Evolutionary conservation across 2,888 invertebrate species (phyloP).

Genomic region (Heteromurus nitidus): DNA sequence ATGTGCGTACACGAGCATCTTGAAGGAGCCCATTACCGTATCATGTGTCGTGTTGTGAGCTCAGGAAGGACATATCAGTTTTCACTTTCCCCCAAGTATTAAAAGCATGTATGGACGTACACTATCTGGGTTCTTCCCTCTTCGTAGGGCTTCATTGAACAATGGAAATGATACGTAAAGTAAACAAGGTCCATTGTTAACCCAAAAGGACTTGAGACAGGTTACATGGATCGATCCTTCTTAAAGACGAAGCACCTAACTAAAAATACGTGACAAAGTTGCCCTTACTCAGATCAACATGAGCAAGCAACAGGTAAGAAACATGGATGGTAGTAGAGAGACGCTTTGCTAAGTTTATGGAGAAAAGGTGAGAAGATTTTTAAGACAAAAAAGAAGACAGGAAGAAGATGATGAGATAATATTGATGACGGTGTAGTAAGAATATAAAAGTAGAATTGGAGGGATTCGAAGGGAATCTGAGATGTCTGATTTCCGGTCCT

Average conservation of each 20-base stretch:
- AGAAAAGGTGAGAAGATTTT: too few relatives aligned
- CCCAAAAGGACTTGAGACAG: too few relatives aligned
- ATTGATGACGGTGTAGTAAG: background rate
- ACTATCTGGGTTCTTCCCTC: too few relatives aligned
- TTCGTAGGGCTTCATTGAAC: background rate
- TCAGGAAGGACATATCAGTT: slow-evolving; percentile 42
- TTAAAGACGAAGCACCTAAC: background rate
- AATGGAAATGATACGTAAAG: slow-evolving; percentile 20
- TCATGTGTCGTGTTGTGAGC: slow-evolving; percentile 22
- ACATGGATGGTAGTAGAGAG: too few relatives aligned
- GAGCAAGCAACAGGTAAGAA: too few relatives aligned
- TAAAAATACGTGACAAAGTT: slow-evolving; percentile 18
- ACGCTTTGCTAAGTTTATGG: too few relatives aligned
- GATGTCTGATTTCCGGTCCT: slow-evolving; percentile 46
- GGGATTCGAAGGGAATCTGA: slow-evolving; percentile 40
- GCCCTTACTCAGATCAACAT: background rate
- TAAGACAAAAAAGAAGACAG: too few relatives aligned
- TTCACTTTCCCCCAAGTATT: slow-evolving; percentile 17
- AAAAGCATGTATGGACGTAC: background rate
- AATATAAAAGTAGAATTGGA: slow-evolving; percentile 19
- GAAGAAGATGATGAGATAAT: slow-evolving; percentile 3
- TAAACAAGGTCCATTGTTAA: background rate
- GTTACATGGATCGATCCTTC: too few relatives aligned
- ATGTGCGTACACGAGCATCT: slow-evolving; percentile 37
- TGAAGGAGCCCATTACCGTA: slow-evolving; percentile 10